Conservation (phyloP, 1,140 invertebrate species). For the Aricia agestis region DNA sequence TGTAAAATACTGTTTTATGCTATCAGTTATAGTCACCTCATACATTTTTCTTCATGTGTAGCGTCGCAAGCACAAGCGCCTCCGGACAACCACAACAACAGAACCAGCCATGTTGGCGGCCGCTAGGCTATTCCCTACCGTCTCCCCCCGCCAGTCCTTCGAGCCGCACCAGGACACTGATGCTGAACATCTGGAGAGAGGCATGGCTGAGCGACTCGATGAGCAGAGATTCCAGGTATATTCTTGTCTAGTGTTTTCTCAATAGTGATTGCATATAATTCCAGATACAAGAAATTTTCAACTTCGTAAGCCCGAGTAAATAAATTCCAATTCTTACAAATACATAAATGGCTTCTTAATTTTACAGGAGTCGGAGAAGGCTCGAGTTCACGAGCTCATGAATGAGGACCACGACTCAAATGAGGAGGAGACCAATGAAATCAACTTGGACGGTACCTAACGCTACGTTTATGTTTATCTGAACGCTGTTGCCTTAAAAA, state of each 20-base stretch:
- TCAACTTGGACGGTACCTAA: constrained; percentile 51
- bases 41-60: constrained; percentile 14
- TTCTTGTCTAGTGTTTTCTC: too few relatives aligned
- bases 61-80: constrained; percentile 49
- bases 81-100: constrained; percentile 49
- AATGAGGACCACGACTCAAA: constrained; percentile 42
- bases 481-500: background rate
- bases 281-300: too few relatives aligned
- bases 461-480: background rate
- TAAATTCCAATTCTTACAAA: too few relatives aligned
- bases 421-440: constrained; percentile 43
- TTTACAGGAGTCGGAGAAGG: constrained; percentile 48
- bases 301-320: too few relatives aligned
- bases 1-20: too few relatives aligned
- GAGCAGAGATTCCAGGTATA: constrained; percentile 63
- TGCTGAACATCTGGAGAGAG: constrained; percentile 58
- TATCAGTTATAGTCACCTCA: too few relatives aligned
- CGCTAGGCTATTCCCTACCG: constrained; percentile 37
- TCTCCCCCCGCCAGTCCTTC: constrained; percentile 35
- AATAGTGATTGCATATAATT: too few relatives aligned
- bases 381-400: constrained; percentile 48
- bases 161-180: constrained; percentile 44
- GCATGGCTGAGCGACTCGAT: constrained; percentile 56
- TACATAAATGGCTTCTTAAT: too few relatives aligned
- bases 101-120: constrained; percentile 38